Evolutionary conservation across 2,888 invertebrate genomes (phyloP).

Genomic region (Cyclophora punctaria): DNA sequence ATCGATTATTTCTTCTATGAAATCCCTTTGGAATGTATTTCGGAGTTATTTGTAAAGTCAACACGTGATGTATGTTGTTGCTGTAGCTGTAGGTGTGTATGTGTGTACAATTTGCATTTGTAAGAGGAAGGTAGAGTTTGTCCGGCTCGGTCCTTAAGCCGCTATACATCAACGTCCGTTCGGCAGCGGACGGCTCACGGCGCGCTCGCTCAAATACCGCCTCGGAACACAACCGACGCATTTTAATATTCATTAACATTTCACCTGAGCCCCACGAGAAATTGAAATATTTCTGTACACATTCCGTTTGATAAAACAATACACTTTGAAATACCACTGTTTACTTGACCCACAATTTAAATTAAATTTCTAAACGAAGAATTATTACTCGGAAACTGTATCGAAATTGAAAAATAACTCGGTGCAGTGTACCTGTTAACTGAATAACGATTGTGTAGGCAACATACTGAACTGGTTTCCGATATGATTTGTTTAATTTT

Average conservation of each 20-base stretch:
- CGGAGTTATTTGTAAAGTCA: too few relatives aligned
- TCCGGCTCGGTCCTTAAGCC: conserved; percentile 7
- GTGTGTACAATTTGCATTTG: too few relatives aligned
- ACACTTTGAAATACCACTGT: conserved; percentile 1
- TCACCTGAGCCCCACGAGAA: conserved; percentile 17
- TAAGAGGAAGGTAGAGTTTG: background rate
- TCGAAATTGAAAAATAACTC: conserved; percentile 3
- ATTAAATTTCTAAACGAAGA: background rate
- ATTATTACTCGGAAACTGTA: conserved; percentile 1
- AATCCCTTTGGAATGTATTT: too few relatives aligned
- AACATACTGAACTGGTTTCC: too few relatives aligned
- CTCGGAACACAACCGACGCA: conserved; percentile 26
- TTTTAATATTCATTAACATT: conserved; percentile 41
- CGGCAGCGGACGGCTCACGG: background rate
- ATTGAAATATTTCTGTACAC: conserved; percentile 15
- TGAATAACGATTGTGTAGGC: too few relatives aligned
- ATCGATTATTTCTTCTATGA: too few relatives aligned
- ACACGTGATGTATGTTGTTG: too few relatives aligned
- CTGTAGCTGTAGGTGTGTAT: too few relatives aligned
- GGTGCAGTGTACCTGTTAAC: background rate
- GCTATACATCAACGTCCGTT: conserved; percentile 45
- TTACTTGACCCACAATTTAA: background rate
- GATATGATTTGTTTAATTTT: too few relatives aligned
- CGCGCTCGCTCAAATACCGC: conserved; percentile 23
- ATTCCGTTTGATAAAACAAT: conserved; percentile 7